Percentiles rank a stretch among this genome's conserved stretches.
Conservation (phyloP, 2,113 vertebrate species). For the Channa maculata region DNA sequence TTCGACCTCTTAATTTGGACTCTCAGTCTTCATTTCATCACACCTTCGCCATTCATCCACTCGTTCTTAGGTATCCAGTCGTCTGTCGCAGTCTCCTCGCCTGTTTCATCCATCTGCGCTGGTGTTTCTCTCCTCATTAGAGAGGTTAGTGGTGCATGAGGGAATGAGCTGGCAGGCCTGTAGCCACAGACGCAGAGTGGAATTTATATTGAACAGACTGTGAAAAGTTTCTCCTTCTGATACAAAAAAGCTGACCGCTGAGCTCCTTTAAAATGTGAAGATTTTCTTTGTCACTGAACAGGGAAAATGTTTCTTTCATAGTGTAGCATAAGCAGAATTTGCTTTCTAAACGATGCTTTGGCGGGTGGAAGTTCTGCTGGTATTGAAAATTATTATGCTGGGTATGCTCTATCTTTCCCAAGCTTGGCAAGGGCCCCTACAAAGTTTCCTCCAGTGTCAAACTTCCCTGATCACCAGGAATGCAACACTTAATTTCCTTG, state of each 20-base stretch:
- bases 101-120: conserved; percentile 48
- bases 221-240: conserved; percentile 32
- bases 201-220: conserved; percentile 38
- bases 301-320: background rate
- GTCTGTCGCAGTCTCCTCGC: conserved; percentile 40
- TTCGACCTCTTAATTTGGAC: too few species aligned
- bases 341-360: background rate
- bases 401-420: conserved; percentile 34
- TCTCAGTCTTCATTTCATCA: conserved; percentile 22
- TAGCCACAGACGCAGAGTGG: conserved; percentile 42
- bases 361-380: background rate
- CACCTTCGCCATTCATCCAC: conserved; percentile 27
- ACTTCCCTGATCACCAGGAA: conserved; percentile 60
- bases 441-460: conserved; percentile 33
- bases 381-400: conserved; percentile 35
- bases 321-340: background rate
- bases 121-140: conserved; percentile 69
- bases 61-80: conserved; percentile 16
- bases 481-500: conserved; percentile 56
- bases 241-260: background rate
- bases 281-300: background rate
- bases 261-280: background rate
- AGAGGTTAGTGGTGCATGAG: conserved; percentile 61
- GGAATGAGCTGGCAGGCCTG: conserved; percentile 57
- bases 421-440: conserved; percentile 33